These are phyloP conservation scores for Bombus confusus DNA, from an alignment of 1,140 invertebrate genomes.

Conservation along the genomic window DNA sequence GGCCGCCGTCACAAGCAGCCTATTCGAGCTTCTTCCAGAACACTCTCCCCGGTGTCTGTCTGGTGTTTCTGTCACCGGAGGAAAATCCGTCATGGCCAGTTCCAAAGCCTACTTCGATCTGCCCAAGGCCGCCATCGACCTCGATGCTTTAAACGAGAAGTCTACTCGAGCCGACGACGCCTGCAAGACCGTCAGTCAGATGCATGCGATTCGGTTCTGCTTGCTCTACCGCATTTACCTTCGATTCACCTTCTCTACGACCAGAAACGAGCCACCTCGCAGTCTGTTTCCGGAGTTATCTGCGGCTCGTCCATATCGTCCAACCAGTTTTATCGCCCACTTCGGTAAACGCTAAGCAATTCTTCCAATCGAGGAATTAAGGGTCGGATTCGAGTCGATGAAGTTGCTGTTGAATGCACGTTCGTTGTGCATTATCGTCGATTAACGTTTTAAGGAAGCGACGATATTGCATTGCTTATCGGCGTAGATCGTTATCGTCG, in stretches of 20 bases:
- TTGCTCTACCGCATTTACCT: slow-evolving; percentile 56
- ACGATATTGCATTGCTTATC: too few species aligned
- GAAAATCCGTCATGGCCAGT: slow-evolving; percentile 73
- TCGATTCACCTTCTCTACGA: slow-evolving; percentile 41
- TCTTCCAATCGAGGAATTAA: neutral
- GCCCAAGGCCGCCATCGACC: slow-evolving; percentile 19
- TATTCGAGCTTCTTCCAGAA: slow-evolving; percentile 19
- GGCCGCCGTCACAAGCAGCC: slow-evolving; percentile 44
- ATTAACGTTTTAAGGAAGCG: too few species aligned
- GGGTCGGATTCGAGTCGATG: neutral
- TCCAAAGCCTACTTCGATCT: slow-evolving; percentile 66
- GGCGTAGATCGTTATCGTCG: too few species aligned
- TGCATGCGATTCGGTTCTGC: slow-evolving; percentile 56
- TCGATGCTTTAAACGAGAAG: slow-evolving; percentile 50
- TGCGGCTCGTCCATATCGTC: too few species aligned
- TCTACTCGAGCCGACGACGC: slow-evolving; percentile 51
- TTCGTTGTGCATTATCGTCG: too few species aligned
- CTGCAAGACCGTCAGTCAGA: slow-evolving; percentile 76
- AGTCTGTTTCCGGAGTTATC: neutral
- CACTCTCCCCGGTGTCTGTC: slow-evolving; percentile 62
- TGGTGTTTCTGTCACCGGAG: slow-evolving; percentile 71
- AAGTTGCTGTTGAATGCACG: too few species aligned
- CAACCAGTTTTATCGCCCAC: neutral
- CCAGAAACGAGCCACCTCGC: slow-evolving; percentile 36
- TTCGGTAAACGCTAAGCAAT: neutral